Conservation (phyloP, 2,113 vertebrate species). For the Eolophus roseicapilla region DNA sequence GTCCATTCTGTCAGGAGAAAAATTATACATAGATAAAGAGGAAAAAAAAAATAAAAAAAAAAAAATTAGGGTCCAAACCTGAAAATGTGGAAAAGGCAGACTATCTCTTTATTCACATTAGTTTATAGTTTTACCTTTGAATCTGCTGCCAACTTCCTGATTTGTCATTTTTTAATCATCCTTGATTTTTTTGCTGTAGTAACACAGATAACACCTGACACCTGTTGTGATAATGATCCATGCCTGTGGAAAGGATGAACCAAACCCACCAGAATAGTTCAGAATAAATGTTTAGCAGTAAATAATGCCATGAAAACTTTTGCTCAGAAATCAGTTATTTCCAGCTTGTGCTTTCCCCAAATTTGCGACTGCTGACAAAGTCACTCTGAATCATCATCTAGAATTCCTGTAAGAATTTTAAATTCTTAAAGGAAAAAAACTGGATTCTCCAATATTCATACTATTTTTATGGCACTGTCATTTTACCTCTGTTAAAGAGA, state of each 20-base stretch:
- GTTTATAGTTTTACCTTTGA: not conserved
- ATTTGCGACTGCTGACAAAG: not conserved
- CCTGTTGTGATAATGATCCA: not conserved
- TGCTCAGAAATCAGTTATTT: not conserved
- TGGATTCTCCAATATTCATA: not conserved
- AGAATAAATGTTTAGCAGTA: not conserved
- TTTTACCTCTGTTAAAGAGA: not conserved
- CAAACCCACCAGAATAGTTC: not conserved
- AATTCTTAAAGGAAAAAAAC: not conserved
- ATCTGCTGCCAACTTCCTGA: not conserved
- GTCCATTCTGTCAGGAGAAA: not conserved
- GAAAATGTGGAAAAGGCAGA: not conserved
- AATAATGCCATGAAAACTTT: not conserved
- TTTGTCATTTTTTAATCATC: not conserved
- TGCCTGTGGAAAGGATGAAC: not conserved
- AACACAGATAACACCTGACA: not conserved
- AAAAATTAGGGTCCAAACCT: not conserved
- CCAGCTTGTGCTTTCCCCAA: not conserved
- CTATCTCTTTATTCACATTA: not conserved
- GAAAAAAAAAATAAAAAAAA: not conserved
- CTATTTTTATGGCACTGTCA: not conserved
- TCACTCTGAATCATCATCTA: not conserved
- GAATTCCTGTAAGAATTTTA: not conserved
- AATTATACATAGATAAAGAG: not conserved
- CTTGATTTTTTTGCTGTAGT: not conserved